Base-by-base conservation (phyloP, 2,797 vertebrate genomes). In the Leuciscus waleckii region DNA sequence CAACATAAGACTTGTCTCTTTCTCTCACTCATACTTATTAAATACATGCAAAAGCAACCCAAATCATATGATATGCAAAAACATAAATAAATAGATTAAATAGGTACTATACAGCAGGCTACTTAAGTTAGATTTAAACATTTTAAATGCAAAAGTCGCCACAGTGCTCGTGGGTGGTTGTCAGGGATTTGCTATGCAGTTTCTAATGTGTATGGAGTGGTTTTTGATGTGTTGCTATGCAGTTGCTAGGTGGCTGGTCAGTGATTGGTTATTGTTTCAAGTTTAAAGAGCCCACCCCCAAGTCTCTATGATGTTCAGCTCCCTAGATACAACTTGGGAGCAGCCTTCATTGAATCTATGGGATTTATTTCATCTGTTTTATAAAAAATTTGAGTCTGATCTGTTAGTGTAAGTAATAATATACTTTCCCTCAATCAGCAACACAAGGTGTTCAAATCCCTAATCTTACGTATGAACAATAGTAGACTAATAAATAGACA, bases 251-350 rank as follows among this genome's bases (percentile, higher is more conserved):
- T 81, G 79, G 21, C 65, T 56, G 19, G 35, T 51, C 37, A 41
- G 46, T 70, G 79, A 81, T 70, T 81, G 79, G 46, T 54, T 81
- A 39, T 51, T 43, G 11, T 79, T 79, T 65, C n/a, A 79, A 51
- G 6, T 68, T 70, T 19, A 67, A 81, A 81, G 13, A 81, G 19
- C n/a, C 16, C 56, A 78, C 16, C 56, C 49, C 11, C 13, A 76
- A 37, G 6, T 37, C 29, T 76, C 49, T 23, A 37, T 76, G 11
- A 56, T 13, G 19, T 76, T 35, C 6, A 1, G 32, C 19, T 76
- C 11, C 13, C 6, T 35, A 75, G 46, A 54, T 21, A 37, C 6
- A 51, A 75, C 17, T 35, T 19, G 17, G 29, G 26, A 21, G 29
- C 46, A 54, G 10, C 46, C 19, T 75, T 54, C 29, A 75, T 37